These are phyloP conservation scores for Porites australiensis DNA, from an alignment of 64 coral and sea anemone genomes.

Conservation along the genomic window DNA sequence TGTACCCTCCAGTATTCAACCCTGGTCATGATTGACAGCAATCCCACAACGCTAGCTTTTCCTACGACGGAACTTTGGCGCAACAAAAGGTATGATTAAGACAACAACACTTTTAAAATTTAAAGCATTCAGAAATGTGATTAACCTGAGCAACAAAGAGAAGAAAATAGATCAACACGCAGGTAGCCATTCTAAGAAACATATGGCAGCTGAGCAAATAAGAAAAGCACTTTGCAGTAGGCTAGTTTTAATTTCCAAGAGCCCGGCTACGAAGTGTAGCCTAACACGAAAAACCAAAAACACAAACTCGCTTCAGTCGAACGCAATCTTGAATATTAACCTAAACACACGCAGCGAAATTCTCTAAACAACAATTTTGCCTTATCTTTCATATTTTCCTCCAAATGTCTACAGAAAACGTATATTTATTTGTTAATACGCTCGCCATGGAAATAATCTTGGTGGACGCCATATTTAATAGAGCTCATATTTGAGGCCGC, in stretches of 20 bases:
- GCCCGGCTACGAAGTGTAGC: neutral
- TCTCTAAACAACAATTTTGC: neutral
- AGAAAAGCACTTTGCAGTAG: neutral
- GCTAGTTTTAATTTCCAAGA: neutral
- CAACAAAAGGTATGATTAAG: neutral
- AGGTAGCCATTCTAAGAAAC: neutral
- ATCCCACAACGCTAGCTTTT: too few relatives aligned
- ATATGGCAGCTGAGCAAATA: neutral
- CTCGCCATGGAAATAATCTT: neutral
- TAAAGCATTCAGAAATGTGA: neutral
- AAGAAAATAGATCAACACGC: neutral
- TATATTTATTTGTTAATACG: neutral
- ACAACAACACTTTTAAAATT: neutral
- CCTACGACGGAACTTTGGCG: too few relatives aligned
- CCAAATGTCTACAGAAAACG: neutral
- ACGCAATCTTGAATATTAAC: neutral
- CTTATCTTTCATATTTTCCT: neutral
- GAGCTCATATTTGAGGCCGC: neutral
- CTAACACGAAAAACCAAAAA: conserved; percentile 6
- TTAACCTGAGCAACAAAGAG: neutral
- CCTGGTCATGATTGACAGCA: too few relatives aligned
- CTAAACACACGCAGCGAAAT: neutral
- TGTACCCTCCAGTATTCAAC: too few relatives aligned
- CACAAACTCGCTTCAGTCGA: neutral
- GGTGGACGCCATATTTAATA: conserved; percentile 34